A percentile compares a stretch with the other conserved stretches of the same genome.
These are phyloP conservation scores for Drosophila kuntzei DNA, from an alignment of 2,888 invertebrate species.

Conservation along the genomic window DNA sequence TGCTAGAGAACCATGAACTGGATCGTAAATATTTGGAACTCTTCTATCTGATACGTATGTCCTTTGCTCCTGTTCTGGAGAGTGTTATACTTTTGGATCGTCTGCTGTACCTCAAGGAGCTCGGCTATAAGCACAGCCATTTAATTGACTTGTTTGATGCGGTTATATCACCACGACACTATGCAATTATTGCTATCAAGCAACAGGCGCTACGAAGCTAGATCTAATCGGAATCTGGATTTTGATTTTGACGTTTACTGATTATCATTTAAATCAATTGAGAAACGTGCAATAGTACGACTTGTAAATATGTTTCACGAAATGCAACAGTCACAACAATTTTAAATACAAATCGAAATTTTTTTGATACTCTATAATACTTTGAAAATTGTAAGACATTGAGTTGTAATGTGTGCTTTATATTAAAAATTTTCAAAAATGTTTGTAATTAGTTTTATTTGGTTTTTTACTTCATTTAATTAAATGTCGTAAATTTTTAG, in stretches of 20 bases:
- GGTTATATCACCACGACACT: slow-evolving; percentile 90
- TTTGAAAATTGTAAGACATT: neutral
- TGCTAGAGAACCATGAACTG: slow-evolving; percentile 84
- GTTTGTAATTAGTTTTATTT: no score
- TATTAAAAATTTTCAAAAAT: neutral
- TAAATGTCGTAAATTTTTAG: no score
- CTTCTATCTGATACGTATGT: slow-evolving; percentile 92
- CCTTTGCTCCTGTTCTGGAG: slow-evolving; percentile 93
- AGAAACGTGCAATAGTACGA: neutral
- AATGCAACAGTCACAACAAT: neutral
- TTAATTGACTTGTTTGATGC: slow-evolving; percentile 94
- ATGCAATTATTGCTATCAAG: slow-evolving; percentile 79
- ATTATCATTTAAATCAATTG: slow-evolving; percentile 14
- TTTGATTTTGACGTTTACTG: neutral
- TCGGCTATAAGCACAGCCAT: slow-evolving; percentile 87
- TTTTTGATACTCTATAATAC: neutral
- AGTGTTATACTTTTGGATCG: slow-evolving; percentile 93
- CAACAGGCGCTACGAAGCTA: no score
- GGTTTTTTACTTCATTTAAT: no score
- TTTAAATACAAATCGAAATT: neutral
- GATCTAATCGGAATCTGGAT: neutral
- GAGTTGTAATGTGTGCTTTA: neutral
- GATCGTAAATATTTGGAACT: slow-evolving; percentile 88
- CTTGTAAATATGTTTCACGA: slow-evolving; percentile 3
- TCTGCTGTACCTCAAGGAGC: slow-evolving; percentile 90